Base-by-base conservation (phyloP, 2,888 invertebrate species). In the Nomada fabriciana region DNA sequence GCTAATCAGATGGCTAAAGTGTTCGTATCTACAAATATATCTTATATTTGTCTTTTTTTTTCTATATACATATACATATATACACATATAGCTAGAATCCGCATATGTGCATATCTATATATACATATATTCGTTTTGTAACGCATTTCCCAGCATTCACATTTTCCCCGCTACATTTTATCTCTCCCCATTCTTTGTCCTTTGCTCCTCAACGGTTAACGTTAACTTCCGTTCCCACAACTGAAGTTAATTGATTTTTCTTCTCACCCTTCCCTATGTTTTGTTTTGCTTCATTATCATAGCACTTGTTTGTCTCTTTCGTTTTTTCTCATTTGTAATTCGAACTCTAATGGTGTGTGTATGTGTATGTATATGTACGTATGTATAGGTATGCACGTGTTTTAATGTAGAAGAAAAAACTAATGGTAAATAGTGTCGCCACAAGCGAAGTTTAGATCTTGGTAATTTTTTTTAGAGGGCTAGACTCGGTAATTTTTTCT, bases 11-110 rank as follows among this genome's bases (percentile, higher is more conserved):
- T 91, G 89, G 90, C 93, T 93, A 93, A 92, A 90, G 87, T 78
- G 80, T 88, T 83, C 89, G 89, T 92, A 92, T 93, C 93, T 93
- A 93, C 93, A 93, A 93, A 92, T 92, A 92, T 92, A 90, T 90
- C 88, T 87, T 76, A 77, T 89, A 87, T 87, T 78, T 80, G 80
- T 78, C 57, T 63, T 36, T 42, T 55, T 42, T 9, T 60, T 23
- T 42, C 9, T 73, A 64, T 68, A 77, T 86, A 81, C 81, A 75
- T 87, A 86, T 84, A 84, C 82, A 83, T 86, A 80, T 74, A 73
- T 69, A 70, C 73, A 84, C 59, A 73, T 76, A 84, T 67, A 75
- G 74, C 60, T 59, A 63, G 60, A 64, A 73, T 70, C 13, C 63
- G 67, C 63, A 77, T 77, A 80, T 82, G 74, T 82, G 76, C 84